Percentiles rank a stretch among this genome's conserved stretches.
Conservation (phyloP, 2,888 invertebrate genomes). For the Melanostoma mellinum region DNA sequence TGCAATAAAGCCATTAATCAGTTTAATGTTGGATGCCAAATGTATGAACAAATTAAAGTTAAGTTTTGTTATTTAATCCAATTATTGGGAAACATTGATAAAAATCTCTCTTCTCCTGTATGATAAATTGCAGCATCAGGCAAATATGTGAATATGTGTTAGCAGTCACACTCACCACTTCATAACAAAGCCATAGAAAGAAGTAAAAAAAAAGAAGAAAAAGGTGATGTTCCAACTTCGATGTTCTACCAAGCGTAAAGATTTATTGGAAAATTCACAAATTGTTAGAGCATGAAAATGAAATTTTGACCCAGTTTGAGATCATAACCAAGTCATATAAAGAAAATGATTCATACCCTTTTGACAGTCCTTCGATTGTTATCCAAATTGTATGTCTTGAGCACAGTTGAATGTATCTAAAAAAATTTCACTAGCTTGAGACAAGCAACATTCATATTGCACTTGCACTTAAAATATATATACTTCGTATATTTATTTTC, state of each 20-base stretch:
- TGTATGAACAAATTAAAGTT: too few relatives aligned
- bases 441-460: constrained; percentile 53
- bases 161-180: constrained; percentile 30
- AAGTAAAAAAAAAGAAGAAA: constrained; percentile 29
- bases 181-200: constrained; percentile 21
- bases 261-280: constrained; percentile 59
- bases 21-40: too few relatives aligned
- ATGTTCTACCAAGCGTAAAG: constrained; percentile 58
- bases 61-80: too few relatives aligned
- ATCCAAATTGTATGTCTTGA: constrained; percentile 48
- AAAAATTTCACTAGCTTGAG: constrained; percentile 19
- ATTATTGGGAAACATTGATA: too few relatives aligned
- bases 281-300: constrained; percentile 58
- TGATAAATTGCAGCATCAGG: too few relatives aligned
- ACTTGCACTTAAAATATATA: constrained; percentile 44
- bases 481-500: constrained; percentile 4
- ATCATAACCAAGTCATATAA: background rate
- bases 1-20: too few relatives aligned
- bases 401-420: constrained; percentile 39
- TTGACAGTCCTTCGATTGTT: constrained; percentile 39
- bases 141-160: too few relatives aligned
- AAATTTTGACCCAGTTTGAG: constrained; percentile 50
- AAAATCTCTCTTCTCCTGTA: too few relatives aligned
- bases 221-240: constrained; percentile 16
- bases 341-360: constrained; percentile 51